phyloP scores from a whole-genome alignment of 2,888 invertebrate species.

The Andrena minutula region DNA sequence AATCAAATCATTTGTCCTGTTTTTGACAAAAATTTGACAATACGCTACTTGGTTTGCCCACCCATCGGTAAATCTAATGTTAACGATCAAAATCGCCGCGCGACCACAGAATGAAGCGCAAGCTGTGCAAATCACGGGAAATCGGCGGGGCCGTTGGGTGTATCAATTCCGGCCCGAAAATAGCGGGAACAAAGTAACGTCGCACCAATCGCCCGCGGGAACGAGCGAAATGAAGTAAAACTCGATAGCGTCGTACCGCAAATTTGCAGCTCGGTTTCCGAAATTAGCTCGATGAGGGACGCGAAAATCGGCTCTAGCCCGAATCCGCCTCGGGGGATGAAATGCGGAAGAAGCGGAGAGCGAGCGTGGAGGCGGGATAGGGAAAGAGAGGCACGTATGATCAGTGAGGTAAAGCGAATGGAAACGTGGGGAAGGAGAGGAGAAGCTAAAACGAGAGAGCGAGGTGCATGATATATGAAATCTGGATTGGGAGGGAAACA shows the following conservation, averaged over 20 bases:
- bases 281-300: slow-evolving; percentile 70
- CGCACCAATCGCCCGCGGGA: slow-evolving; percentile 61
- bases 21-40: too few relatives aligned
- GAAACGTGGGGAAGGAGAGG: not conserved
- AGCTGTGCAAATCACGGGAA: slow-evolving; percentile 5
- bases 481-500: not conserved
- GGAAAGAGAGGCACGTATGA: not conserved
- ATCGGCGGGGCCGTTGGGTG: slow-evolving; percentile 16
- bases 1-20: too few relatives aligned
- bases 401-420: not conserved
- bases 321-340: slow-evolving; percentile 65
- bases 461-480: not conserved
- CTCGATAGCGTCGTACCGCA: slow-evolving; percentile 72
- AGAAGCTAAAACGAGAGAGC: not conserved
- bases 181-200: slow-evolving; percentile 42
- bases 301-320: slow-evolving; percentile 68
- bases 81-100: not conserved
- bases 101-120: not conserved
- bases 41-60: too few relatives aligned
- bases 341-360: slow-evolving; percentile 27
- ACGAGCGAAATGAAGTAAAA: slow-evolving; percentile 65
- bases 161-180: slow-evolving; percentile 38
- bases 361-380: not conserved
- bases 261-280: slow-evolving; percentile 72
- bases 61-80: not conserved